Conservation (phyloP, 2,113 vertebrate genomes). For the Salvator merianae region DNA sequence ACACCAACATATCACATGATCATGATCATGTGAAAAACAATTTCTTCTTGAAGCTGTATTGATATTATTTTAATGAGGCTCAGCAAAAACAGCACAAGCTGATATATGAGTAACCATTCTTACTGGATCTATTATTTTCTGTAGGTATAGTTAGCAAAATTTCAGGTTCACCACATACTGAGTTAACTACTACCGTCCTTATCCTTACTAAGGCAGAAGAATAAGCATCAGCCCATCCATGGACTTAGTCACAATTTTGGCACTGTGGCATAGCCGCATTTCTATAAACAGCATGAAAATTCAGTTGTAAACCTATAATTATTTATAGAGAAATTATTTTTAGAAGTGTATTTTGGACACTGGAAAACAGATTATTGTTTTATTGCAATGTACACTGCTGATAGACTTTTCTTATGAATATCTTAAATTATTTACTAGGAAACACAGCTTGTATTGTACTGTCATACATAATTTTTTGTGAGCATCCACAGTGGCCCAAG, state of each 20-base stretch:
- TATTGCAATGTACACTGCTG: constrained; percentile 10
- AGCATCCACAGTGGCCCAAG: no score
- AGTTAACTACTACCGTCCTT: neutral
- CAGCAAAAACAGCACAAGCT: neutral
- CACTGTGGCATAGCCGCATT: constrained; percentile 30
- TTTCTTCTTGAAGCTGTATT: neutral
- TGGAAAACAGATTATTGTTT: constrained; percentile 58
- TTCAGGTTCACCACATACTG: neutral
- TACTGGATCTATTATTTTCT: neutral
- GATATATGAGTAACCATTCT: neutral
- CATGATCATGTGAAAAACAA: neutral
- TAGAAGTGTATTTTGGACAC: constrained; percentile 59
- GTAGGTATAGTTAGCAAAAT: neutral
- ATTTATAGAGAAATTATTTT: constrained; percentile 66
- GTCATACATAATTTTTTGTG: neutral
- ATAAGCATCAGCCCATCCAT: constrained; percentile 44
- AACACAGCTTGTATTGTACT: neutral
- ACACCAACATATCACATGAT: no score
- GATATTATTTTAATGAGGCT: neutral
- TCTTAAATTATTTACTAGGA: neutral
- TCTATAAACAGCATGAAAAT: constrained; percentile 61
- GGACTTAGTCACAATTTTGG: constrained; percentile 44
- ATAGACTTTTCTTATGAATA: neutral
- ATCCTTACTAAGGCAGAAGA: constrained; percentile 2
- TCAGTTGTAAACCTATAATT: constrained; percentile 31